These are phyloP conservation scores for Microplitis deprimator DNA, from an alignment of 2,888 invertebrate species.

Conservation along the genomic window DNA sequence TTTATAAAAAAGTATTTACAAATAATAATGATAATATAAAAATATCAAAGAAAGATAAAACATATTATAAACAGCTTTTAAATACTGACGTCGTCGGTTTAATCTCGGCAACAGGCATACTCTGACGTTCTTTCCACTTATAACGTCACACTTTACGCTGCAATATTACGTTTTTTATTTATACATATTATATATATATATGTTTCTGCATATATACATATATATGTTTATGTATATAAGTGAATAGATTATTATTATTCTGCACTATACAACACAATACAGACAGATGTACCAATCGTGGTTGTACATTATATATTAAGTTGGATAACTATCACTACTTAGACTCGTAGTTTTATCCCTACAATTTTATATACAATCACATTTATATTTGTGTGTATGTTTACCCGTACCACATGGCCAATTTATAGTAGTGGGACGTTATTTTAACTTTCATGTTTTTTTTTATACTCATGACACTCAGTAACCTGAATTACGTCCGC, in stretches of 20 bases:
- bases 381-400: not conserved
- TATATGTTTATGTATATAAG: not conserved
- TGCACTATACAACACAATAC: not conserved
- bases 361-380: not conserved
- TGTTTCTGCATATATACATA: too few species aligned
- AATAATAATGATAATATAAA: not conserved
- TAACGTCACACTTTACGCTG: not conserved
- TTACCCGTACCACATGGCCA: not conserved
- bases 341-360: not conserved
- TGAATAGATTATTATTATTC: not conserved
- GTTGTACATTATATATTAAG: not conserved
- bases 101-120: not conserved
- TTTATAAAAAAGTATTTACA: not conserved
- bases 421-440: not conserved
- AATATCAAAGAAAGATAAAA: not conserved
- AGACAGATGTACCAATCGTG: not conserved
- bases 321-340: not conserved
- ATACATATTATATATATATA: too few species aligned
- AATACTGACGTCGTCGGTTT: not conserved
- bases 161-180: not conserved
- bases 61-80: not conserved
- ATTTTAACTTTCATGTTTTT: not conserved
- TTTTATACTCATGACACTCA: not conserved
- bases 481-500: not conserved
- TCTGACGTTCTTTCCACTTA: not conserved